Evolutionary conservation across 2,113 vertebrate species (phyloP), one percentile per base, ranked within the genome.

Genomic region (Passerina amoena): DNA sequence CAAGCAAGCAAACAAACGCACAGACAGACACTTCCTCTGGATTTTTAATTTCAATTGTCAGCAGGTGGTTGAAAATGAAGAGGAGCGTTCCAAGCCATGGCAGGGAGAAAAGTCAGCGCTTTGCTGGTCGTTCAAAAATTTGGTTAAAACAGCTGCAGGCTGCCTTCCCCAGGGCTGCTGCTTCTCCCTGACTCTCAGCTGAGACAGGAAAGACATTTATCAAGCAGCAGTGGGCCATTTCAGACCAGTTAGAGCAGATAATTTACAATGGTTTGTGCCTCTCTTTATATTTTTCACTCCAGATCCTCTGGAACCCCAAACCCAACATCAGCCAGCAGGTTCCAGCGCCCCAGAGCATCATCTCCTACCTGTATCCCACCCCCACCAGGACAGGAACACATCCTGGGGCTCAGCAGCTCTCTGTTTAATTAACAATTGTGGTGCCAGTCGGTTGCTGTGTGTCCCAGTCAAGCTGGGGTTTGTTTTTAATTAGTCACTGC

Each of bases 41-140:
- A 82, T 65, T 95, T 96, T 94, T 92, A 90, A 94, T 90, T 83
- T 81, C 78, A 88, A 8, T 78, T 80, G 76, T 70, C 94, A 93
- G 83, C 91, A 94, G 91, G 94, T 96, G 92, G 68, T 63, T 95
- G 82, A 28, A 83, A 94, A 70, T 12, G 40, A 59, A 65, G 42
- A 88, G 76, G 12, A 78, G 70, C 2, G 23, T 64, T 76, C 80
- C 79, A 83, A 94, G 68, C 56, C 78, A 65, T 30, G 66, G 33
- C 68, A 63, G 42, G 27, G 54, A 88, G 82, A 28, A 81, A 70
- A 88, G 44, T 31, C 56, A 79, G 40, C 6, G 3, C 45, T 82
- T 45, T 25, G 25, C 79, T 92, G 71, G 23, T 35, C 2, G 38
- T 30, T 83, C 71, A 44, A 5, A 88, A 88, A 66, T 38, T 44